Conservation (phyloP, 2,113 vertebrate genomes). For the Paramisgurnus dabryanus region DNA sequence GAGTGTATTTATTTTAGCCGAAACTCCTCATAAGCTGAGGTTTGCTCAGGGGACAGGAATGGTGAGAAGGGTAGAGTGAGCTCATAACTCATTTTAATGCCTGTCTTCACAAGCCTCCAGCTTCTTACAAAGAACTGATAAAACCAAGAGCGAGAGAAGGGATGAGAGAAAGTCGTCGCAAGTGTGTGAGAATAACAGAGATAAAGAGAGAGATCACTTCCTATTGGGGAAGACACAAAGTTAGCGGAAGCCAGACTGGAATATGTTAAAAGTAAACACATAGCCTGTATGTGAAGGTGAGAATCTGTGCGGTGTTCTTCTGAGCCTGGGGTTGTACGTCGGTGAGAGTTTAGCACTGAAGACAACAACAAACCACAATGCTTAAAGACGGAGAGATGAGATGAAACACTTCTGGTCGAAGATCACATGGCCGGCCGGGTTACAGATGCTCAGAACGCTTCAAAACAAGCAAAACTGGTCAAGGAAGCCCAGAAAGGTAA, state of each 20-base stretch:
- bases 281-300: background rate
- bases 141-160: constrained; percentile 13
- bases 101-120: constrained; percentile 54
- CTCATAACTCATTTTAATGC: constrained; percentile 60
- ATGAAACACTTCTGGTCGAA: background rate
- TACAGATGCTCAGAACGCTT: background rate
- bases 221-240: constrained; percentile 28
- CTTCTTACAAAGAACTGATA: constrained; percentile 38
- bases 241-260: constrained; percentile 23
- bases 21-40: constrained; percentile 56
- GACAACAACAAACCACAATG: background rate
- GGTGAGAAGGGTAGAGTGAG: constrained; percentile 48
- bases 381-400: background rate
- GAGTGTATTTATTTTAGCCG: constrained; percentile 61
- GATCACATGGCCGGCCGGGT: background rate
- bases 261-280: background rate
- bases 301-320: background rate
- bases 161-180: constrained; percentile 9
- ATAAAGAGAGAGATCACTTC: constrained; percentile 23
- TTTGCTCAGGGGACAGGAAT: constrained; percentile 54
- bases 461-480: background rate
- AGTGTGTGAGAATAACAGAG: constrained; percentile 6
- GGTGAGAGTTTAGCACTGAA: constrained; percentile 5
- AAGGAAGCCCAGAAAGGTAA: background rate
- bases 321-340: background rate